A percentile compares a stretch with the other conserved stretches of the same genome.
phyloP scores from a whole-genome alignment of 2,113 vertebrate genomes.

The Suncus etruscus region DNA sequence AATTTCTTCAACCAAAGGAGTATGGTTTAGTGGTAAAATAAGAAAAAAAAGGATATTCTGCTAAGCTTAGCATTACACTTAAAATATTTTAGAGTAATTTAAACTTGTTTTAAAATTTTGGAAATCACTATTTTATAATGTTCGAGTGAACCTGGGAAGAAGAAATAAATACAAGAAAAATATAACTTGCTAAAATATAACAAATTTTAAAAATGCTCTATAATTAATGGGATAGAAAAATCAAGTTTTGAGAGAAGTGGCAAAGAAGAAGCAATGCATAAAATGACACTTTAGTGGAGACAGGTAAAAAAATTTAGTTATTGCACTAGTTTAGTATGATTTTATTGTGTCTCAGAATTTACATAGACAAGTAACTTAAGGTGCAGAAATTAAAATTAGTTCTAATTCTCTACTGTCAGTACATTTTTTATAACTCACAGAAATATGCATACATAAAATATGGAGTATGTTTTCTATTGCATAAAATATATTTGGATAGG shows the following conservation, averaged over 20 bases:
- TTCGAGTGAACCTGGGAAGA: background rate
- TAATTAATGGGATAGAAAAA: background rate
- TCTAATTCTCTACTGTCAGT: background rate
- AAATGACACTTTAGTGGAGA: background rate
- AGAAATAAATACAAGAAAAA: background rate
- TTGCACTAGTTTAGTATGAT: background rate
- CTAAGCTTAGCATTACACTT: background rate
- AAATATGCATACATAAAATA: too few relatives aligned
- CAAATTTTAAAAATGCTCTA: background rate
- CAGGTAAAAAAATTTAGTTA: background rate
- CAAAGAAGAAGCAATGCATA: background rate
- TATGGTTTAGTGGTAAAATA: background rate
- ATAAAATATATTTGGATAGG: background rate
- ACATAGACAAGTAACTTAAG: background rate
- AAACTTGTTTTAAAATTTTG: background rate
- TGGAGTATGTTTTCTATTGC: too few relatives aligned
- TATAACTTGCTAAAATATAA: background rate
- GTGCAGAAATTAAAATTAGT: background rate
- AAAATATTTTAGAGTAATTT: too few relatives aligned
- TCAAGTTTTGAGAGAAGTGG: background rate
- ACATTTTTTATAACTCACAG: too few relatives aligned
- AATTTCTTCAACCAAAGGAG: background rate
- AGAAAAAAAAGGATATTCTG: background rate
- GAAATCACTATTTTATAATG: background rate
- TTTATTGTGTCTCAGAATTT: background rate